phyloP scores from a whole-genome alignment of 2,113 vertebrate genomes.

The Solea senegalensis region DNA sequence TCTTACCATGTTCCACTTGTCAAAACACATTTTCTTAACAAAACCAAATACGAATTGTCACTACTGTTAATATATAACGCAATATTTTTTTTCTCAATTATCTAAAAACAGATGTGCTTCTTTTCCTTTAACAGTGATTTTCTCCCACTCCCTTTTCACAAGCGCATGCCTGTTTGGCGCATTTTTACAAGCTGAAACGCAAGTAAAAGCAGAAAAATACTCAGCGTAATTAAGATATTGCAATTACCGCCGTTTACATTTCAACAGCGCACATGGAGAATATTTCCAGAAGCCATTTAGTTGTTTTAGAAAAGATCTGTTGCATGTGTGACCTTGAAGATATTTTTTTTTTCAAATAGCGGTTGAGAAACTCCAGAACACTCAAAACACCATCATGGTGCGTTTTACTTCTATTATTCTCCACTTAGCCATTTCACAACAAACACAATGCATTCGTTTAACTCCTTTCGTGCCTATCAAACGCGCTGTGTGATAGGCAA shows the following conservation, averaged over 20 bases:
- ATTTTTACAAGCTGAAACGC: conserved; percentile 16
- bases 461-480: conserved; percentile 37
- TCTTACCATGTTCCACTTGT: no score
- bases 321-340: not conserved
- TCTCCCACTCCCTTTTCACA: no score
- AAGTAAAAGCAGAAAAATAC: conserved; percentile 3
- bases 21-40: no score
- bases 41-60: no score
- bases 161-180: not conserved
- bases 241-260: not conserved
- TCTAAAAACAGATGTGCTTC: no score
- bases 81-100: no score
- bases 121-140: no score
- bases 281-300: not conserved
- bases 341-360: conserved; percentile 29
- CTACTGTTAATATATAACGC: no score
- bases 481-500: conserved; percentile 51
- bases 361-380: not conserved
- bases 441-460: conserved; percentile 36
- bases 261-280: not conserved
- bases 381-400: conserved; percentile 12
- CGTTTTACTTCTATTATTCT: conserved; percentile 45
- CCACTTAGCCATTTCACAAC: conserved; percentile 37
- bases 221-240: not conserved
- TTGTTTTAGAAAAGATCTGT: not conserved